A percentile compares a stretch with the other conserved stretches of the same genome.
phyloP scores from a whole-genome alignment of 2,888 invertebrate genomes.

The Athalia rosae region DNA sequence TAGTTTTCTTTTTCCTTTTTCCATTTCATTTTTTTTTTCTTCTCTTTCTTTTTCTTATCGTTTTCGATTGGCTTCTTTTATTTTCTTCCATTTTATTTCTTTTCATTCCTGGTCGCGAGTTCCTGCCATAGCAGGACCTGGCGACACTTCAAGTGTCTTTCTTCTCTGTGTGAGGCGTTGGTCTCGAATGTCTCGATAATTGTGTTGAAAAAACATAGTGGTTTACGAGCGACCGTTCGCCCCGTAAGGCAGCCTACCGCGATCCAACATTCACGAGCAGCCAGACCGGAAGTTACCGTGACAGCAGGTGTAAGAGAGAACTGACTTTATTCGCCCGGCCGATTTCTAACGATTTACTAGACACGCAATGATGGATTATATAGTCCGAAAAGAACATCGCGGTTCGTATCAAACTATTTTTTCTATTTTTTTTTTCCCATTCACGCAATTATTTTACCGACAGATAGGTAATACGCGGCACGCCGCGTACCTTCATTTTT shows the following conservation, averaged over 20 bases:
- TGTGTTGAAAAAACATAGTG: constrained; percentile 37
- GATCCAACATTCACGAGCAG: constrained; percentile 35
- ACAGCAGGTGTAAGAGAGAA: constrained; percentile 39
- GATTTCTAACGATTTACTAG: constrained; percentile 40
- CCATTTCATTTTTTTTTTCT: not conserved
- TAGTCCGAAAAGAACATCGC: constrained; percentile 14
- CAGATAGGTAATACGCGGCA: not conserved
- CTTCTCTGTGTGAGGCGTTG: constrained; percentile 25
- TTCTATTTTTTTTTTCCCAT: too few species aligned
- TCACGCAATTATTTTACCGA: not conserved
- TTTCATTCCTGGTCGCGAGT: constrained; percentile 9
- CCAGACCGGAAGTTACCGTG: constrained; percentile 36
- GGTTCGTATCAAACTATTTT: not conserved
- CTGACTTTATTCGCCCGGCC: constrained; percentile 35
- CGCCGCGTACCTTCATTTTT: too few species aligned
- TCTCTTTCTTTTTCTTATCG: not conserved
- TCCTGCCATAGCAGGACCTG: constrained; percentile 1
- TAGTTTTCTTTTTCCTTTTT: not conserved
- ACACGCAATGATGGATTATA: constrained; percentile 37
- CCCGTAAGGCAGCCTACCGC: constrained; percentile 40
- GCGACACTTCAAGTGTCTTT: constrained; percentile 37
- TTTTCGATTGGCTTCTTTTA: not conserved
- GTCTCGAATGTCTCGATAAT: constrained; percentile 42
- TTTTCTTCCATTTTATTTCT: not conserved
- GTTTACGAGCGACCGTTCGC: constrained; percentile 23